phyloP scores from a whole-genome alignment of 1,140 invertebrate genomes.

The Notospermus geniculatus region DNA sequence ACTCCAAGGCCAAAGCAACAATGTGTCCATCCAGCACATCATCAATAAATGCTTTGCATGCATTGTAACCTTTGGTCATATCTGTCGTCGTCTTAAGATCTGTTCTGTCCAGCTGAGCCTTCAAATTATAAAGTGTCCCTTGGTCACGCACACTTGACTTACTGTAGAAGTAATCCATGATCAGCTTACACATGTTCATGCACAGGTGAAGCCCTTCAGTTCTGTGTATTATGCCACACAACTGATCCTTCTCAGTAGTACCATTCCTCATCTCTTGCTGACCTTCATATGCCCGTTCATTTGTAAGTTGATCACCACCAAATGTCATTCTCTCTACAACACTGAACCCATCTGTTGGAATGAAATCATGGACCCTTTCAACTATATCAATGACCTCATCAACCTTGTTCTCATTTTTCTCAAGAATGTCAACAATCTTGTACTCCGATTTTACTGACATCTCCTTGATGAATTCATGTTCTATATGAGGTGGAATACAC shows the following conservation, averaged over 20 bases:
- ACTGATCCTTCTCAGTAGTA: constrained; percentile 14
- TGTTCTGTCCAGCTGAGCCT: too few species aligned
- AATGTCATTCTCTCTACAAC: constrained; percentile 19
- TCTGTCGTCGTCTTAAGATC: too few species aligned
- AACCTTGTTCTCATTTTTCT: constrained; percentile 26
- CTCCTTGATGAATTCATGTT: constrained; percentile 14
- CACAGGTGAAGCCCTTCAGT: constrained; percentile 24
- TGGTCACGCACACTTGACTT: too few species aligned
- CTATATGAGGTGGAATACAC: constrained; percentile 10
- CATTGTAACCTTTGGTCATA: too few species aligned
- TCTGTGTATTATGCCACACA: constrained; percentile 18
- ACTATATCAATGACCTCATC: constrained; percentile 27
- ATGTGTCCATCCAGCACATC: too few species aligned
- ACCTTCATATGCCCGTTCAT: constrained; percentile 25
- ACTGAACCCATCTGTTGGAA: constrained; percentile 7
- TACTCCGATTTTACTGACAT: constrained; percentile 17
- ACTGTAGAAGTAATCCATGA: too few species aligned
- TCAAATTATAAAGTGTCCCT: too few species aligned
- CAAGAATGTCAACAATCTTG: constrained; percentile 16
- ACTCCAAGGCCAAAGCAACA: too few species aligned
- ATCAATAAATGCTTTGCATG: too few species aligned
- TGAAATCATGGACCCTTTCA: constrained; percentile 18
- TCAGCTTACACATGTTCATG: too few species aligned
- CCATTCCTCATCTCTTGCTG: constrained; percentile 22
- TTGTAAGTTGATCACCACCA: constrained; percentile 25